phyloP scores from a whole-genome alignment of 1,140 invertebrate genomes.

The Zophobas atratus region DNA sequence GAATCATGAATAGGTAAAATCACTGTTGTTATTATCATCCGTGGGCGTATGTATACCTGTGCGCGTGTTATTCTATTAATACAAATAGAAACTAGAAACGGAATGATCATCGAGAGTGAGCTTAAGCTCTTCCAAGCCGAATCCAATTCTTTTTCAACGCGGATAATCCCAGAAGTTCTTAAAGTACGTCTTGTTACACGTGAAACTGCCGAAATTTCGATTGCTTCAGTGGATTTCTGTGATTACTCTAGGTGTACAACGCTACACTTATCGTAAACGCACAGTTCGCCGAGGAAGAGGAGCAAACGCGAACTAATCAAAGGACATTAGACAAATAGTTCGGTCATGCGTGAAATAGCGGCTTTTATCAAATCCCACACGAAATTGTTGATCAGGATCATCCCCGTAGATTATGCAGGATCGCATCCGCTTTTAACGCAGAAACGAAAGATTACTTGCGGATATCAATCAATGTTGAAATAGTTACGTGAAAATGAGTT shows the following conservation, averaged over 20 bases:
- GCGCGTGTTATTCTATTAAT: constrained; percentile 24
- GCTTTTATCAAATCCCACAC: constrained; percentile 48
- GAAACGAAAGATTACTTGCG: constrained; percentile 21
- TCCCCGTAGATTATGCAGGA: constrained; percentile 19
- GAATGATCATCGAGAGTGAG: constrained; percentile 26
- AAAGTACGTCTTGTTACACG: constrained; percentile 2
- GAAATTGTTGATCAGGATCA: constrained; percentile 49
- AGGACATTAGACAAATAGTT: constrained; percentile 47
- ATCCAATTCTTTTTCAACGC: constrained; percentile 2
- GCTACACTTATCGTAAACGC: constrained; percentile 18
- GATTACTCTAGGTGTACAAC: constrained; percentile 19
- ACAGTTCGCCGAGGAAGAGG: constrained; percentile 14
- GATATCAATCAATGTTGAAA: neutral
- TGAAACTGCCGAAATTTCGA: constrained; percentile 41
- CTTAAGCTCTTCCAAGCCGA: neutral
- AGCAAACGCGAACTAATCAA: constrained; percentile 48
- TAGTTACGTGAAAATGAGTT: neutral
- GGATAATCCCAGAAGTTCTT: constrained; percentile 14
- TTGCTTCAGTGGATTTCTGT: neutral
- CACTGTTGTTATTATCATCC: constrained; percentile 34
- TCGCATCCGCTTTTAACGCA: constrained; percentile 23
- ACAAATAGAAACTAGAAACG: constrained; percentile 19
- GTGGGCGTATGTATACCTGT: constrained; percentile 22
- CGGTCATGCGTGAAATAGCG: constrained; percentile 48
- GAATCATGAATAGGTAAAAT: constrained; percentile 44